Evolutionary conservation across 2,113 vertebrate species (phyloP).

Genomic region (Actenoides hombroni): DNA sequence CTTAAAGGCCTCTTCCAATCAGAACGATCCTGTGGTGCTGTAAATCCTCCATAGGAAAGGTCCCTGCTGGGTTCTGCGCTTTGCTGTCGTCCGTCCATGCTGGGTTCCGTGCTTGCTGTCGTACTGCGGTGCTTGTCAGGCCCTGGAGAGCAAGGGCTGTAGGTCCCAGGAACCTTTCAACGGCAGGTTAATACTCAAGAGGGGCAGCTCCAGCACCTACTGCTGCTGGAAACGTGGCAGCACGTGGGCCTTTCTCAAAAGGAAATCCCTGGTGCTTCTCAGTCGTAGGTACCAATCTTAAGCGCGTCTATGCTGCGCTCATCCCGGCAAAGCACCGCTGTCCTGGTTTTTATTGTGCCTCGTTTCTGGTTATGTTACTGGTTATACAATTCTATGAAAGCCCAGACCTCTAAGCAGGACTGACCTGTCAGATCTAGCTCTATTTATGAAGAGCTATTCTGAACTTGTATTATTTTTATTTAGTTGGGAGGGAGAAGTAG

Average conservation of each 20-base stretch:
- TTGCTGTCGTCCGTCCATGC: no score
- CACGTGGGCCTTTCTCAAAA: no score
- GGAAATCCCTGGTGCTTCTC: no score
- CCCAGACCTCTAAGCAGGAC: background rate
- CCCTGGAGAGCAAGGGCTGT: background rate
- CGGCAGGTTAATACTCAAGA: background rate
- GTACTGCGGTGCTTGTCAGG: background rate
- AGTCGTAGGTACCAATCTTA: no score
- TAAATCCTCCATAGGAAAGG: background rate
- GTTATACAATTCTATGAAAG: no score
- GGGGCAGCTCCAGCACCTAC: background rate
- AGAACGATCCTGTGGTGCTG: no score
- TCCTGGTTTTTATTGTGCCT: background rate
- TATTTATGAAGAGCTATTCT: background rate
- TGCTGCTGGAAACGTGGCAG: background rate
- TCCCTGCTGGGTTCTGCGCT: no score
- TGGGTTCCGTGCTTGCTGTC: accelerated
- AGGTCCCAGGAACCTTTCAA: background rate
- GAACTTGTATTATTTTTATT: background rate
- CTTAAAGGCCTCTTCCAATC: no score
- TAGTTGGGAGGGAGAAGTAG: background rate
- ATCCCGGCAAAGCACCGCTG: accelerated
- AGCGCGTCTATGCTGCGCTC: no score
- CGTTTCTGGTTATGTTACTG: background rate
- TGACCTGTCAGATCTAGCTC: background rate